Base-by-base conservation (phyloP, 2,888 invertebrate species). In the Brenthis daphne region DNA sequence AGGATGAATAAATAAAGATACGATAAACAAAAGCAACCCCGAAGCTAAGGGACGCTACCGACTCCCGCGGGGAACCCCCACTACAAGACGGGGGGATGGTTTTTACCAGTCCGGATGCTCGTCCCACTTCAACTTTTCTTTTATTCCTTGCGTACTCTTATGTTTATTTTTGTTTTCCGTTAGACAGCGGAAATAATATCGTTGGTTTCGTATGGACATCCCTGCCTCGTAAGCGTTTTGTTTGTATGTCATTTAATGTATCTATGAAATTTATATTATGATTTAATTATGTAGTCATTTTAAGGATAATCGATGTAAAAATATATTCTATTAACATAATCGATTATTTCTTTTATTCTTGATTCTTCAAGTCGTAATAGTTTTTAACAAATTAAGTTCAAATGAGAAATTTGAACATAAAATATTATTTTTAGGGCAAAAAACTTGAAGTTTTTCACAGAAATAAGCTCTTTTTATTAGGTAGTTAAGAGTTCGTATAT, bases 131-230 rank as follows among this genome's bases (percentile, higher is more conserved):
- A 91, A 82, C 80, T 79, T 89, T 89, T 88, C 90, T 90, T 91
- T 92, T 91, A 91, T 92, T 89, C 89, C 86, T 83, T 81, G 84
- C 88, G 86, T 85, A 85, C 89, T 87, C 89, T 87, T 88, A 82
- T 88, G 86, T 89, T 90, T 90, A 90, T 92, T 92, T 92, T 92
- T 92, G 92, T 92, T 92, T 91, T 90, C 88, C 84, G 89, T 86
- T 88, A 89, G 84, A 86, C 86, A 76, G 86, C 82, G 90, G 88
- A 90, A 90, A 89, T 91, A 91, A 90, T 89, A 80, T 84, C 81
- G 87, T 77, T 85, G 79, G 80, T 73, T 80, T 83, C 73, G 65
- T 80, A 74, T 78, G 85, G 90, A 89, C 82, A 76, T 74, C 71
- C 77, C 74, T 75, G 60, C 58, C 43, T 57, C 51, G 56, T 16